phyloP scores from a whole-genome alignment of 2,797 vertebrate species.

The Tauraco hartlaubi region DNA sequence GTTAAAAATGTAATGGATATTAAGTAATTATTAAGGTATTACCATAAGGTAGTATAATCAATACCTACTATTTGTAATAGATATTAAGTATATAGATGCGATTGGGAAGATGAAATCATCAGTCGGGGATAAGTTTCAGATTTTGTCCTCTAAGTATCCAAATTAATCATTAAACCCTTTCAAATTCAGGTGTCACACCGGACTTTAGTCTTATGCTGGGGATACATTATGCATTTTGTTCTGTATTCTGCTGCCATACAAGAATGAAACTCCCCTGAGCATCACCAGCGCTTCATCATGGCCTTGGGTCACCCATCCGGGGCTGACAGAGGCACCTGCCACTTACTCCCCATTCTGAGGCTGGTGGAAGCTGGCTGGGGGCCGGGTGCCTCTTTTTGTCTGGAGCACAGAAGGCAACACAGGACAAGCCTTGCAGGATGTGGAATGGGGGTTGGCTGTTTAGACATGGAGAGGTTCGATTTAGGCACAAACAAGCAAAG shows the following conservation, averaged over 20 bases:
- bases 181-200: neutral
- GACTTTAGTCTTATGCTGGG: neutral
- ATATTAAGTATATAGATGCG: neutral
- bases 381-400: accelerated
- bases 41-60: neutral
- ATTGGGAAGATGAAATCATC: constrained; percentile 21
- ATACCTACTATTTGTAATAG: constrained; percentile 33
- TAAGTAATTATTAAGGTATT: constrained; percentile 36
- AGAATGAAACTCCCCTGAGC: neutral
- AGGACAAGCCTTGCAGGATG: neutral
- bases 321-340: accelerated
- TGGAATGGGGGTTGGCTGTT: neutral
- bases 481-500: neutral
- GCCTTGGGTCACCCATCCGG: neutral
- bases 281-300: accelerated
- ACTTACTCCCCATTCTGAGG: accelerated
- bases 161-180: neutral
- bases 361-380: neutral
- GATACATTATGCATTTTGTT: accelerated
- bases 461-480: accelerated
- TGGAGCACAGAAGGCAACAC: neutral
- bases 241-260: neutral
- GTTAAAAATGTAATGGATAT: constrained; percentile 22
- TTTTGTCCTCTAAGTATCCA: neutral
- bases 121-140: neutral